These are phyloP conservation scores for Caenorhabditis latens DNA, from an alignment of 1,140 invertebrate genomes.

Conservation along the genomic window DNA sequence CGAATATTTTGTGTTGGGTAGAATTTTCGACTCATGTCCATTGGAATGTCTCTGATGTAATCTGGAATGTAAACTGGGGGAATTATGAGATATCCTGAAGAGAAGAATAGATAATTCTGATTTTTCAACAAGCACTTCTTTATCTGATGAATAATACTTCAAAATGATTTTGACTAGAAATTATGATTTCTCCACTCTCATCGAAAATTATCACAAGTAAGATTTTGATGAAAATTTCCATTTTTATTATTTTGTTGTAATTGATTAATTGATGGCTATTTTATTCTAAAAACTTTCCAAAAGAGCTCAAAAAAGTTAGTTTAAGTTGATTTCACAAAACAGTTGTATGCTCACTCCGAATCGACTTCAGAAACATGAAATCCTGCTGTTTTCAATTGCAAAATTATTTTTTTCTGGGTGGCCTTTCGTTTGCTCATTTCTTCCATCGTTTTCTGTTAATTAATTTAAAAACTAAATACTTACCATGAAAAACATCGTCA, in stretches of 20 bases:
- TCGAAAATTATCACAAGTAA: too few species aligned
- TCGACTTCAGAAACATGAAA: too few species aligned
- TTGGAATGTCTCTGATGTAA: conserved; percentile 38
- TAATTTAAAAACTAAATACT: background rate
- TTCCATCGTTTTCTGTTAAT: background rate
- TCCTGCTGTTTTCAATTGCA: background rate
- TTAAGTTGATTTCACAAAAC: too few species aligned
- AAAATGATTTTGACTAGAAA: too few species aligned
- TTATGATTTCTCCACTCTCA: too few species aligned
- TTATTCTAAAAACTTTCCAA: too few species aligned
- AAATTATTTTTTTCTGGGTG: background rate
- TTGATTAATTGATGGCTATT: background rate
- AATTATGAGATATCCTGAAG: background rate
- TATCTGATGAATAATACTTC: too few species aligned
- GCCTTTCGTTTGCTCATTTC: background rate
- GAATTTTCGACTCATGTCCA: conserved; percentile 34
- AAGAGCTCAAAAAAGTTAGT: too few species aligned
- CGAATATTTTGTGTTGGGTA: background rate
- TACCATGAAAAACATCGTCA: conserved; percentile 46
- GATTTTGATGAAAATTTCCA: too few species aligned
- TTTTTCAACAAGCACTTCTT: too few species aligned
- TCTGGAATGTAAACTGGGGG: conserved; percentile 4
- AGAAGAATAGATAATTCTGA: background rate
- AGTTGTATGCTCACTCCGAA: too few species aligned
- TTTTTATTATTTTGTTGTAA: too few species aligned